Conservation (phyloP, 2,888 invertebrate species). For the Pyrrhia umbra region DNA sequence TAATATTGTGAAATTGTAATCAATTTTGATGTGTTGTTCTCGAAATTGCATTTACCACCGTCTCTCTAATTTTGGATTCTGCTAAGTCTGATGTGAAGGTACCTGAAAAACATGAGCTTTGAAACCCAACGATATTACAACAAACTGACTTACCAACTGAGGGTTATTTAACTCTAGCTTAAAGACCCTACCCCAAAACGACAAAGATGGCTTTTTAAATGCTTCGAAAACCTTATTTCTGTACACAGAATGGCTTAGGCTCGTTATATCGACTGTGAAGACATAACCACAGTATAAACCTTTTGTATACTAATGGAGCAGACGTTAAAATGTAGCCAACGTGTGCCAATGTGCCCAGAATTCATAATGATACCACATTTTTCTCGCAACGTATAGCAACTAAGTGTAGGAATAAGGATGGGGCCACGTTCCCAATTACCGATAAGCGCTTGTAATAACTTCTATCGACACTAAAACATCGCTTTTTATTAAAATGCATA, state of each 20-base stretch:
- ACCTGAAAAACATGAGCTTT: background rate
- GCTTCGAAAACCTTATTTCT: background rate
- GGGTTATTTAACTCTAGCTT: background rate
- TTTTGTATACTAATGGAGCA: constrained; percentile 45
- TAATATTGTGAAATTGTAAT: constrained; percentile 47
- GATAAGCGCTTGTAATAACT: constrained; percentile 66
- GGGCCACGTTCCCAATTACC: constrained; percentile 70
- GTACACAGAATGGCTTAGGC: background rate
- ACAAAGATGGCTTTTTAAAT: background rate
- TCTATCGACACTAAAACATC: constrained; percentile 48
- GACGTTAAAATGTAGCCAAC: constrained; percentile 53
- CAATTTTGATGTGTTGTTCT: constrained; percentile 27
- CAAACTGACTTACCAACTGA: background rate
- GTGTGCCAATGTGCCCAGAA: constrained; percentile 43
- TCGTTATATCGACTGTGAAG: constrained; percentile 20
- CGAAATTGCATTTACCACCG: constrained; percentile 5
- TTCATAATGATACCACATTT: constrained; percentile 54
- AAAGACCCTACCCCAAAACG: background rate
- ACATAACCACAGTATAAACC: constrained; percentile 36
- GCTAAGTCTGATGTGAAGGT: background rate
- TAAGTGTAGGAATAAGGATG: constrained; percentile 53
- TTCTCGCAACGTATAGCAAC: constrained; percentile 49
- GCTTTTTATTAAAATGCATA: constrained; percentile 64
- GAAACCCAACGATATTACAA: constrained; percentile 1
- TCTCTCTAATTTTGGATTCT: background rate